Evolutionary conservation across 2,797 vertebrate species (phyloP).

Genomic region (Columba guinea): DNA sequence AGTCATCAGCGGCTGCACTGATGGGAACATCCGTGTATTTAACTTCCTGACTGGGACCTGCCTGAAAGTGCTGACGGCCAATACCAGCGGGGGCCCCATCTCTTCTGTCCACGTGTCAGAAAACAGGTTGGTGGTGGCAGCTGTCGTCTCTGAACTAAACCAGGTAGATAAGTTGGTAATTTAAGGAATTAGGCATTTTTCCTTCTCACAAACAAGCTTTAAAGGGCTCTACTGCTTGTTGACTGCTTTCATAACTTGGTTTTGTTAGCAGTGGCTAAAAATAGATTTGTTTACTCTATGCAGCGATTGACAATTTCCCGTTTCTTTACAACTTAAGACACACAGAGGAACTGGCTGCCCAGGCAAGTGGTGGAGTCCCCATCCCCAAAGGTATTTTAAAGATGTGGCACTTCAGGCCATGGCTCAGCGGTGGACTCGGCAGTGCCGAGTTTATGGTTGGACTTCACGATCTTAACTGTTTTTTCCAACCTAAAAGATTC

Average conservation of each 20-base stretch:
- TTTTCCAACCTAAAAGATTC: too few relatives aligned
- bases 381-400: too few relatives aligned
- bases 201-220: background rate
- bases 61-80: conserved; percentile 80
- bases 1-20: conserved; percentile 87
- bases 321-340: background rate
- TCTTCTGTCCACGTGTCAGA: conserved; percentile 78
- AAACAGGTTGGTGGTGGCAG: conserved; percentile 79
- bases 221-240: background rate
- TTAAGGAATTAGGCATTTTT: background rate
- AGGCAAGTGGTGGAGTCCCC: too few relatives aligned
- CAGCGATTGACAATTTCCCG: background rate
- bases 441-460: too few relatives aligned
- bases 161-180: background rate
- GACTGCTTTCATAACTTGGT: background rate
- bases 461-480: too few relatives aligned
- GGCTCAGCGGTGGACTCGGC: too few relatives aligned
- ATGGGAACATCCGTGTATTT: conserved; percentile 89
- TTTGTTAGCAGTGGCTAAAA: background rate
- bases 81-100: conserved; percentile 72
- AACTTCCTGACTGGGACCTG: conserved; percentile 86
- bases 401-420: too few relatives aligned
- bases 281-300: background rate
- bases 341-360: too few relatives aligned
- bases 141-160: background rate